A percentile compares a stretch with the other conserved stretches of the same genome.
phyloP scores from a whole-genome alignment of 2,888 invertebrate genomes.

The Protodeltote pygarga region DNA sequence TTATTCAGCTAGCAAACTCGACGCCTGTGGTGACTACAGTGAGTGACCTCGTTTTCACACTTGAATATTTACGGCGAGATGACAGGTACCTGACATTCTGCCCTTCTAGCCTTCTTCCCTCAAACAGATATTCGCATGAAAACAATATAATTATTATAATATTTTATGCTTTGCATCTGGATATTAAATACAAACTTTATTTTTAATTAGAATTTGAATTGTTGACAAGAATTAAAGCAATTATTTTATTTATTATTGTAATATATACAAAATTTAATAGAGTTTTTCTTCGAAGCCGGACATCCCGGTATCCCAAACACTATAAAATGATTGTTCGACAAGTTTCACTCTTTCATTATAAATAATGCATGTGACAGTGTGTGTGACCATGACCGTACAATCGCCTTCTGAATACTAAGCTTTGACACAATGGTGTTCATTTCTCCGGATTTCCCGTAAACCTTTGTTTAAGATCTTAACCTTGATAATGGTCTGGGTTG shows the following conservation, averaged over 20 bases:
- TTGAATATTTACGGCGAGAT: conserved; percentile 43
- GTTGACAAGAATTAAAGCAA: too few species aligned
- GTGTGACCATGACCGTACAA: conserved; percentile 70
- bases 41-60: conserved; percentile 35
- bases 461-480: conserved; percentile 46
- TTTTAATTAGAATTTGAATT: too few species aligned
- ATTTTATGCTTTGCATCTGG: too few species aligned
- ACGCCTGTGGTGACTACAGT: conserved; percentile 33
- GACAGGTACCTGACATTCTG: conserved; percentile 37
- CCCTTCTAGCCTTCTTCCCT: conserved; percentile 37
- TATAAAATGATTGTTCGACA: conserved; percentile 60
- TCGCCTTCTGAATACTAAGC: conserved; percentile 65
- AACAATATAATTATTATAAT: conserved; percentile 20
- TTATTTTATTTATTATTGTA: too few species aligned
- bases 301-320: conserved; percentile 33
- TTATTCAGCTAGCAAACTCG: conserved; percentile 23
- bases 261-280: too few species aligned
- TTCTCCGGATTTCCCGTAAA: conserved; percentile 67
- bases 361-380: conserved; percentile 73
- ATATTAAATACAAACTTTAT: too few species aligned
- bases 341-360: conserved; percentile 81
- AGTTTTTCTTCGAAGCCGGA: conserved; percentile 24
- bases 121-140: conserved; percentile 19
- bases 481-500: conserved; percentile 27
- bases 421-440: conserved; percentile 62